Conservation (phyloP, 2,888 invertebrate genomes). For the Eucera pruinosa region DNA sequence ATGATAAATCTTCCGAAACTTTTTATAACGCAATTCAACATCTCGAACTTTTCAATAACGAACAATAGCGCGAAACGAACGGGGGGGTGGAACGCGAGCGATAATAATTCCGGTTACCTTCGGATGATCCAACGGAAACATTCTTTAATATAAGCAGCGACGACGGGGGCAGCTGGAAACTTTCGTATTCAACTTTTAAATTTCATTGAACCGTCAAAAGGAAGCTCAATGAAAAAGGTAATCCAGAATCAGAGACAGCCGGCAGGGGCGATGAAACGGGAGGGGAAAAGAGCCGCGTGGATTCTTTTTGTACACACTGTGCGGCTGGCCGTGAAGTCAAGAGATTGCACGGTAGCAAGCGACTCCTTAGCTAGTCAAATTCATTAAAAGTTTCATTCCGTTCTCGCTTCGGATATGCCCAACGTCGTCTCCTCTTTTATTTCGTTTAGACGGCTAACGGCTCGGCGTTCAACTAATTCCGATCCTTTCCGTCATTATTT, state of each 20-base stretch:
- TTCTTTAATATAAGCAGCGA: conserved; percentile 12
- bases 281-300: conserved; percentile 10
- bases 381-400: conserved; percentile 72
- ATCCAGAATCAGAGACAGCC: conserved; percentile 9
- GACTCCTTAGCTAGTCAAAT: conserved; percentile 56
- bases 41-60: neutral
- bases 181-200: conserved; percentile 37
- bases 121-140: conserved; percentile 16
- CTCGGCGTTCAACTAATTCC: conserved; percentile 54
- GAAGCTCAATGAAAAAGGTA: conserved; percentile 37
- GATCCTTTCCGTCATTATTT: conserved; percentile 51
- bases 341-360: conserved; percentile 35
- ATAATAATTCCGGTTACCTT: conserved; percentile 16
- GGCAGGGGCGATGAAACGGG: too few relatives aligned
- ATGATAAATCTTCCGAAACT: neutral
- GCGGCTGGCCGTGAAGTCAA: conserved; percentile 29
- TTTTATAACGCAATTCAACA: conserved; percentile 2
- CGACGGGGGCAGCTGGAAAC: conserved; percentile 11
- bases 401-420: conserved; percentile 34
- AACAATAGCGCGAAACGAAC: conserved; percentile 6
- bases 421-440: conserved; percentile 39
- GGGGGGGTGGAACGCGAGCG: neutral
- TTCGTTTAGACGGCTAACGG: conserved; percentile 52
- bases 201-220: conserved; percentile 31
- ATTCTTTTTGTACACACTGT: conserved; percentile 48